Evolutionary conservation across 2,888 invertebrate genomes (phyloP).

Genomic region (Sphaerophoria taeniata): DNA sequence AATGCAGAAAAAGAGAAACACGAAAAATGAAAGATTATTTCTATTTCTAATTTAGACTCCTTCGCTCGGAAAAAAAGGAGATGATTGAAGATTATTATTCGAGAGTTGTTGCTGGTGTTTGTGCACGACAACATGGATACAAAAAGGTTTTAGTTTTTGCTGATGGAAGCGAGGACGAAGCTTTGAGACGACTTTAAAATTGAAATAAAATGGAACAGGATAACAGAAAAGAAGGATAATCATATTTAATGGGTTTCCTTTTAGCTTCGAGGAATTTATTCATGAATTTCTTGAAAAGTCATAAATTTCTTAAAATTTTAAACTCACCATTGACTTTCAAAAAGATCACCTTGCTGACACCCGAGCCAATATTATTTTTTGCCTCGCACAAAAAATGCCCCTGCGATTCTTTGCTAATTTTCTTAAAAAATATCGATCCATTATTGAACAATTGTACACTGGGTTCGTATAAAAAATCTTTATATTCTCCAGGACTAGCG

Average conservation of each 20-base stretch:
- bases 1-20: conserved; percentile 48
- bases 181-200: conserved; percentile 1
- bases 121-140: conserved; percentile 37
- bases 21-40: conserved; percentile 80
- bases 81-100: conserved; percentile 57
- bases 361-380: conserved; percentile 95
- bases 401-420: conserved; percentile 93
- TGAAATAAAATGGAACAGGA: not conserved
- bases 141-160: conserved; percentile 13
- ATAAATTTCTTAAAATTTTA: not conserved
- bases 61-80: conserved; percentile 30
- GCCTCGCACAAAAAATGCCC: conserved; percentile 96
- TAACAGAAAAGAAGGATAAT: conserved; percentile 2
- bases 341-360: conserved; percentile 95
- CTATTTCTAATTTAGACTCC: conserved; percentile 30
- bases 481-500: conserved; percentile 90
- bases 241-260: conserved; percentile 8
- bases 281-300: not conserved
- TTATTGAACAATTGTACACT: conserved; percentile 91
- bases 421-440: conserved; percentile 92
- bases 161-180: not conserved
- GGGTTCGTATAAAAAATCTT: conserved; percentile 91
- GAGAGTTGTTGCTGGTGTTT: conserved; percentile 8
- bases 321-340: conserved; percentile 93
- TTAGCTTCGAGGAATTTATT: not conserved